Conservation (phyloP, 2,888 invertebrate species). For the Habroteleia sp. region DNA sequence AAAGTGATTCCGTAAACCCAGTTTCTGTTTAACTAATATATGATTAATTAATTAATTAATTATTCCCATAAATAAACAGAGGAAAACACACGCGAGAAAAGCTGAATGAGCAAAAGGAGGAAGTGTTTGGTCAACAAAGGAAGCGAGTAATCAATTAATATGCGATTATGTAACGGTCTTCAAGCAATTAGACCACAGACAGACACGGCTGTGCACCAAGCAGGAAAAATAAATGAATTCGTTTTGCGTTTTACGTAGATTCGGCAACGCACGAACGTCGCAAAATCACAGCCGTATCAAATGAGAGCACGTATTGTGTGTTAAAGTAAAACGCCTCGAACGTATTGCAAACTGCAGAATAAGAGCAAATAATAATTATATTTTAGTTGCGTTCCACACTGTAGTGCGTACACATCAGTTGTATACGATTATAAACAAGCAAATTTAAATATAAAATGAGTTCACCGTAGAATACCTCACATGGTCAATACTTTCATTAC, state of each 20-base stretch:
- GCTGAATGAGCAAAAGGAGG: conserved; percentile 28
- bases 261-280: conserved; percentile 33
- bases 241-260: conserved; percentile 34
- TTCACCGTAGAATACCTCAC: neutral
- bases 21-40: conserved; percentile 12
- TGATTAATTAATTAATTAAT: conserved; percentile 39
- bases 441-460: conserved; percentile 35
- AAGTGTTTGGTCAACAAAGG: no score
- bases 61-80: neutral
- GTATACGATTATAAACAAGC: conserved; percentile 30
- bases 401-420: conserved; percentile 33
- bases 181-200: conserved; percentile 54
- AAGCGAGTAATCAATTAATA: conserved; percentile 40
- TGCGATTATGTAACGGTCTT: conserved; percentile 49
- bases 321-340: conserved; percentile 24
- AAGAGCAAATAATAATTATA: conserved; percentile 37
- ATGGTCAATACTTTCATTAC: conserved; percentile 17
- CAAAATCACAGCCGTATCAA: conserved; percentile 54
- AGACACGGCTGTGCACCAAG: conserved; percentile 19
- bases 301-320: conserved; percentile 28
- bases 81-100: conserved; percentile 14
- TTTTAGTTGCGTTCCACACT: conserved; percentile 44
- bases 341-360: conserved; percentile 12
- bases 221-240: conserved; percentile 40
- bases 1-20: conserved; percentile 1